Conservation (phyloP, 1,140 invertebrate species). For the Euschistus heros region DNA sequence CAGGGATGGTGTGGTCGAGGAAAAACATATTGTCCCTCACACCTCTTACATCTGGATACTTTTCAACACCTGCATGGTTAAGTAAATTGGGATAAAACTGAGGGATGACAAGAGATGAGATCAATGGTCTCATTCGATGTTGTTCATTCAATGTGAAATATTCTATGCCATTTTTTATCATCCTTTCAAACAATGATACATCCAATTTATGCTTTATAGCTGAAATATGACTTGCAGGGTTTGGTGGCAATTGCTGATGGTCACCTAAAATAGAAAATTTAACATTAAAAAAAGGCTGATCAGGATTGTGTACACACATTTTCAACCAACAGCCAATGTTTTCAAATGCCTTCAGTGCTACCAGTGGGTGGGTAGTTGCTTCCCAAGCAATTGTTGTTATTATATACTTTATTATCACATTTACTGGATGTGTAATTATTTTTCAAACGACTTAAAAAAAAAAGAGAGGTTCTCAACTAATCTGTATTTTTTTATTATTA, state of each 20-base stretch:
- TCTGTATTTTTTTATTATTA: too few species aligned
- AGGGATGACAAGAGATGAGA: slow-evolving; percentile 46
- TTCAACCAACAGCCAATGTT: too few species aligned
- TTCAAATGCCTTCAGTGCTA: too few species aligned
- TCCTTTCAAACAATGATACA: slow-evolving; percentile 45
- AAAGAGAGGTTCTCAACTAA: too few species aligned
- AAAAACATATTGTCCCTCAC: not conserved
- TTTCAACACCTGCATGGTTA: slow-evolving; percentile 35
- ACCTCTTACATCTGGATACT: slow-evolving; percentile 5
- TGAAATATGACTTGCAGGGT: slow-evolving; percentile 45
- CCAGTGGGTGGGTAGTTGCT: too few species aligned
- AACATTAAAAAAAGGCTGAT: not conserved
- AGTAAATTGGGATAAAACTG: slow-evolving; percentile 45
- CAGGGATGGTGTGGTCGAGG: slow-evolving; percentile 32
- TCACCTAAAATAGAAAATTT: slow-evolving; percentile 44
- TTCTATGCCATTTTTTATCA: slow-evolving; percentile 45
- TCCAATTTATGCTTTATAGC: slow-evolving; percentile 45
- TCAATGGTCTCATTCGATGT: slow-evolving; percentile 53
- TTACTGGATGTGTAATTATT: too few species aligned
- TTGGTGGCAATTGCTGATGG: slow-evolving; percentile 62
- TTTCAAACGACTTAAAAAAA: too few species aligned
- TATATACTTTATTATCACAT: too few species aligned
- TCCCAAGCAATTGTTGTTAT: too few species aligned
- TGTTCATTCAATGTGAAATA: slow-evolving; percentile 43
- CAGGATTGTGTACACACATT: not conserved